Base-by-base conservation (phyloP, 2,113 vertebrate genomes). In the Trematomus loennbergii region DNA sequence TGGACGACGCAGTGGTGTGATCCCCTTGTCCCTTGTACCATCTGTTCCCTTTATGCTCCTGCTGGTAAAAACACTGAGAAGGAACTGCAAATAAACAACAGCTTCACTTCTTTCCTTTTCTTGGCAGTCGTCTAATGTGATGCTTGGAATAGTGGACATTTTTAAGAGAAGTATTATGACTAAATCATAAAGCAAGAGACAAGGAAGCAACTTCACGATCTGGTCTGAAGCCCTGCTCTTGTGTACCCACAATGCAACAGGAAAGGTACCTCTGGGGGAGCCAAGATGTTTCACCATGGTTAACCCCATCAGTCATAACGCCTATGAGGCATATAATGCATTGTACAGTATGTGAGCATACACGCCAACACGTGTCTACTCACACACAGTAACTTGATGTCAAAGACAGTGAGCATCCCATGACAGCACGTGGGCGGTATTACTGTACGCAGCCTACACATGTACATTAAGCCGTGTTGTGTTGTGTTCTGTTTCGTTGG, bases 21-120 rank as follows among this genome's bases (percentile, higher is more conserved):
- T 83, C 90, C 81, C 72, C 66, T 58, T 59, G 25, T 69, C 54
- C 58, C 62, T 52, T 46, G 50, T 60, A 63, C 85, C 84, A 86
- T 87, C 91, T 93, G 91, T 68, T 89, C 20, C 50, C 57, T 46
- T 29, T 53, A 43, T 84, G 18, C 50, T 46, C 55, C 71, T 64
- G 64, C 16, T 3, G 81, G 79, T 68, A 18, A 18, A 53, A 78
- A 76, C 84, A 84, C 75, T 54, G 78, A 59, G 53, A 80, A 40
- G 22, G 55, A 73, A 17, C 20, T 58, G 45, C 20, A 62, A 49
- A 29, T 40, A 15, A 70, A 65, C 7, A 20, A 61, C 17, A n/a
- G 7, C n/a, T 58, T 36, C 49, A 57, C 29, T 52, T 57, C 50
- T n/a, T 12, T 11, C 4, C 10, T 63, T 74, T 70, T 59, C 22